phyloP scores from a whole-genome alignment of 2,888 invertebrate species.

The Ophion ellenae region DNA sequence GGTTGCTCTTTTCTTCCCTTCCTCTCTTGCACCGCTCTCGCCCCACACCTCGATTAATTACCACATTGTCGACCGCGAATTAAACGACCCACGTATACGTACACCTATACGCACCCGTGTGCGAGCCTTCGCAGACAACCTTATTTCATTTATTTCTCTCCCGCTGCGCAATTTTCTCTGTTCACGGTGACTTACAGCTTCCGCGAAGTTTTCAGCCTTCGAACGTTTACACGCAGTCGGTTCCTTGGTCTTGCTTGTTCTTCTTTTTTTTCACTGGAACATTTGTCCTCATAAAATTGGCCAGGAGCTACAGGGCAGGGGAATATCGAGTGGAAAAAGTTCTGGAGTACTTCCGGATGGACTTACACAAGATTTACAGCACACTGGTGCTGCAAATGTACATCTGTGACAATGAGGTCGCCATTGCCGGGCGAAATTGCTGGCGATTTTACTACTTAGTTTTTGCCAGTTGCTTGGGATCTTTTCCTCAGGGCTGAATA shows the following conservation, averaged over 20 bases:
- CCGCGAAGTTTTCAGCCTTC: conserved; percentile 28
- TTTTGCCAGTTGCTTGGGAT: too few species aligned
- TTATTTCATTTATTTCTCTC: conserved; percentile 56
- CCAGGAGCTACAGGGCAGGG: neutral
- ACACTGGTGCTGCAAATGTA: neutral
- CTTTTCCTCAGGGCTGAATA: too few species aligned
- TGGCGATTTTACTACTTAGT: too few species aligned
- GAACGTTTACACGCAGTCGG: neutral
- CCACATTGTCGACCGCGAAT: conserved; percentile 81
- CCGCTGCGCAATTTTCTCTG: conserved; percentile 36
- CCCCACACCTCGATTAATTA: conserved; percentile 82
- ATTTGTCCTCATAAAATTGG: conserved; percentile 1
- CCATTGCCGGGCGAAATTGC: neutral
- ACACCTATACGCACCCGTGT: neutral
- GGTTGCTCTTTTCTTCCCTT: conserved; percentile 67
- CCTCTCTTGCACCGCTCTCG: conserved; percentile 46
- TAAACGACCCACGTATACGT: conserved; percentile 57
- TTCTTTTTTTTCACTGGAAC: neutral
- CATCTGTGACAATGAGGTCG: neutral
- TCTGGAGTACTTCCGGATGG: neutral
- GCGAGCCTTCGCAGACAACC: conserved; percentile 1
- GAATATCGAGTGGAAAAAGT: neutral
- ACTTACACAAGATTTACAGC: neutral
- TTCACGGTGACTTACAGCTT: conserved; percentile 45
- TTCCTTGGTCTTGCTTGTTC: neutral